These are phyloP conservation scores for Manis crassicaudata DNA, from an alignment of 2,797 vertebrate genomes.

Conservation along the genomic window DNA sequence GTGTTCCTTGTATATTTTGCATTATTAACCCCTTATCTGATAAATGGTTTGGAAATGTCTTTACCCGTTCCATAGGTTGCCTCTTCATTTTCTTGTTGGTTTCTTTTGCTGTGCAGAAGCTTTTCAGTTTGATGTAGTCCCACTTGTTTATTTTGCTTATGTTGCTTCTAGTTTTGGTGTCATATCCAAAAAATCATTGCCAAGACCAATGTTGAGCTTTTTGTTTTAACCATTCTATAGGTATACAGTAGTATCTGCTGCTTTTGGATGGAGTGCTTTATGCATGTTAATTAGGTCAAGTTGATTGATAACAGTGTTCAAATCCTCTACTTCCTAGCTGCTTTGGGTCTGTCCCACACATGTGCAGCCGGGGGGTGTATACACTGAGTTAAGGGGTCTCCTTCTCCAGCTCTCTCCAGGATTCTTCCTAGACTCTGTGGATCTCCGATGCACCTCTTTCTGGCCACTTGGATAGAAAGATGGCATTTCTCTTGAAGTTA, in stretches of 20 bases:
- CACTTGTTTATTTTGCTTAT: not conserved
- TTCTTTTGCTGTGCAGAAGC: not conserved
- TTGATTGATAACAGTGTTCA: not conserved
- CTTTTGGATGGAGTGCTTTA: not conserved
- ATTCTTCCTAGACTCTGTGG: not conserved
- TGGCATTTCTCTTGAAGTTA: not conserved
- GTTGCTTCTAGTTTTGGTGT: slow-evolving; percentile 1
- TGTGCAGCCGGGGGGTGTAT: not conserved
- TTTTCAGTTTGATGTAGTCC: not conserved
- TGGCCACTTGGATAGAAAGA: not conserved
- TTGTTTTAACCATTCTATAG: not conserved
- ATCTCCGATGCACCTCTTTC: not conserved
- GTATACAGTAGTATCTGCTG: not conserved
- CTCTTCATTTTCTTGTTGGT: not conserved
- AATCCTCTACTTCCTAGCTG: not conserved
- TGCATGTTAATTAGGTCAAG: not conserved
- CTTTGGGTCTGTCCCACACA: not conserved
- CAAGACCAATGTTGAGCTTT: not conserved
- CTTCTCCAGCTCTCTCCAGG: not conserved
- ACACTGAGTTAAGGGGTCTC: not conserved
- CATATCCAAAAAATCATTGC: not conserved
- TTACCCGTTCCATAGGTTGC: not conserved
- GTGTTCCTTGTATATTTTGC: not conserved
- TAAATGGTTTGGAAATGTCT: not conserved
- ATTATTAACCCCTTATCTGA: not conserved